phyloP scores from a whole-genome alignment of 2,888 invertebrate genomes.

The Acleris cristana region DNA sequence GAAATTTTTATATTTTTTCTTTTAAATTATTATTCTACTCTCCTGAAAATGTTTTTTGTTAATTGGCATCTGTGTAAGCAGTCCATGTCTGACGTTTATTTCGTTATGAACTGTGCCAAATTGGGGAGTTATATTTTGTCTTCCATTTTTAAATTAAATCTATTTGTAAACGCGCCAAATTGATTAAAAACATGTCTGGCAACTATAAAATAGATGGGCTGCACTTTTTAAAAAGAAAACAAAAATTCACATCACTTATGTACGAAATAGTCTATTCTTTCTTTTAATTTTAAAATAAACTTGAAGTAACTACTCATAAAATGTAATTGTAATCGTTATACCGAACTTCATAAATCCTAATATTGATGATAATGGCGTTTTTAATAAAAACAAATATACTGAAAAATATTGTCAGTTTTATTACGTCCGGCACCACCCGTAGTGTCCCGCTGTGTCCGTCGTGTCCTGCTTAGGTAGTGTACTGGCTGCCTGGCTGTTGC shows the following conservation, averaged over 20 bases:
- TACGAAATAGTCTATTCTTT: constrained; percentile 69
- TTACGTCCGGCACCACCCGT: constrained; percentile 50
- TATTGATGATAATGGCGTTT: constrained; percentile 84
- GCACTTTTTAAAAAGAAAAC: constrained; percentile 47
- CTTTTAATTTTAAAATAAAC: constrained; percentile 75
- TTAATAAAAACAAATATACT: constrained; percentile 83
- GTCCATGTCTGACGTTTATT: constrained; percentile 59
- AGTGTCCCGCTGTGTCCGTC: constrained; percentile 44
- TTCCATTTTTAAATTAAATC: constrained; percentile 56
- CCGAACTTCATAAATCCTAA: constrained; percentile 84
- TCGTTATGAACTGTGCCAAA: constrained; percentile 64
- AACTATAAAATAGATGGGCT: constrained; percentile 53
- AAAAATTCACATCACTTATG: constrained; percentile 48
- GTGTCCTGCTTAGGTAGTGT: constrained; percentile 24
- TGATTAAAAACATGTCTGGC: constrained; percentile 36
- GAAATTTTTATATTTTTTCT: constrained; percentile 73
- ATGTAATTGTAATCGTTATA: constrained; percentile 82
- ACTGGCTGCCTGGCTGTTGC: constrained; percentile 20
- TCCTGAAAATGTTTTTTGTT: constrained; percentile 67
- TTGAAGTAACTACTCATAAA: constrained; percentile 82
- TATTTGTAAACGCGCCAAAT: constrained; percentile 47
- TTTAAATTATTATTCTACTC: constrained; percentile 78
- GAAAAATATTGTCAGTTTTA: constrained; percentile 77
- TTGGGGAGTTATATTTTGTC: constrained; percentile 59
- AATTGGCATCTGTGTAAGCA: constrained; percentile 76